Percentiles rank a stretch among this genome's conserved stretches.
Evolutionary conservation across 1,140 invertebrate genomes (phyloP).

Genomic region (Zaprionus camerounensis): DNA sequence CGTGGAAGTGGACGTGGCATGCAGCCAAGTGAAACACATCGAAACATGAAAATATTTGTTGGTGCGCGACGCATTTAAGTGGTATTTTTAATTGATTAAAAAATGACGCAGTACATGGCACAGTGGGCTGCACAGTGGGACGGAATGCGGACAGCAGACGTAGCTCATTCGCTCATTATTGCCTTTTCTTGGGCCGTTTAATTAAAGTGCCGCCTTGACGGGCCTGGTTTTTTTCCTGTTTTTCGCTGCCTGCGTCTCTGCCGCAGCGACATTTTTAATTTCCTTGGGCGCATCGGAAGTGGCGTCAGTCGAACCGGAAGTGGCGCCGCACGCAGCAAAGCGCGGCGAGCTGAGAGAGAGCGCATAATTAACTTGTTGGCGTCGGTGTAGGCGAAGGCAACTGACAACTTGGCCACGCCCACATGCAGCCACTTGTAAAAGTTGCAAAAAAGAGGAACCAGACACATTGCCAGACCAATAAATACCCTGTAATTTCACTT

Average conservation of each 20-base stretch:
- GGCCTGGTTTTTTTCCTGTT: not conserved
- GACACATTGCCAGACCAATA: not conserved
- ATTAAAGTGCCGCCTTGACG: constrained; percentile 62
- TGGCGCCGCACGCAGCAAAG: constrained; percentile 57
- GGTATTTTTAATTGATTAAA: constrained; percentile 79
- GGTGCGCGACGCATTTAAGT: constrained; percentile 60
- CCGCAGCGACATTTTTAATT: constrained; percentile 74
- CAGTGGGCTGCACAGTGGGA: not conserved
- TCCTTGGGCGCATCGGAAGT: constrained; percentile 63
- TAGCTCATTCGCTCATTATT: constrained; percentile 43
- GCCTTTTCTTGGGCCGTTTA: constrained; percentile 54
- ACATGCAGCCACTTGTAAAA: constrained; percentile 52
- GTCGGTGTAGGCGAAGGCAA: constrained; percentile 24
- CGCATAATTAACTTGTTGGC: constrained; percentile 79
- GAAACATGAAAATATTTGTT: constrained; percentile 63
- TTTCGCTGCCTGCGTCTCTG: not conserved
- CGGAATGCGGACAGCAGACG: constrained; percentile 4
- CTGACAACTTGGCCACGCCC: constrained; percentile 53
- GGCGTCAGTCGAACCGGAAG: constrained; percentile 72
- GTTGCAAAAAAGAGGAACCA: constrained; percentile 10
- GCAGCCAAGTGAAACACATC: constrained; percentile 33
- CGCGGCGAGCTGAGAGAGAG: constrained; percentile 34
- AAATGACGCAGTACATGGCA: constrained; percentile 43
- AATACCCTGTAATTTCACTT: constrained; percentile 2
- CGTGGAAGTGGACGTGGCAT: not conserved